A percentile compares a stretch with the other conserved stretches of the same genome.
Conservation (phyloP, 2,797 vertebrate species). For the Poliocrania exsul region DNA sequence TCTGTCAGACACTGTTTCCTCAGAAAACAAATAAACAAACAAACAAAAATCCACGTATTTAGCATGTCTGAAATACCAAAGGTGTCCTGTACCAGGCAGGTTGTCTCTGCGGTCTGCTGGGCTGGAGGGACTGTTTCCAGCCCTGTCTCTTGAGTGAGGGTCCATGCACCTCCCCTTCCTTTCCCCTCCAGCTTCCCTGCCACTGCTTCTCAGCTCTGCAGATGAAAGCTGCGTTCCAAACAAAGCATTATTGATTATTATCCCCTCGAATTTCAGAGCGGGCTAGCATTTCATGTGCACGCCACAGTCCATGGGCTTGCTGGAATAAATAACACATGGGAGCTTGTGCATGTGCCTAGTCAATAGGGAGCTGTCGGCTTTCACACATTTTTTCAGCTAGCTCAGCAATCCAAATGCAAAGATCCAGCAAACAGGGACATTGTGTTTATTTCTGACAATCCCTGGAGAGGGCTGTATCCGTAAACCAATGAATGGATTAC, state of each 20-base stretch:
- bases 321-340: slow-evolving; percentile 66
- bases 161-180: background rate
- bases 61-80: background rate
- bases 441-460: slow-evolving; percentile 54
- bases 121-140: background rate
- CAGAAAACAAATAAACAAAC: background rate
- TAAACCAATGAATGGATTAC: slow-evolving; percentile 62
- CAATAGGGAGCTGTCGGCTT: slow-evolving; percentile 59
- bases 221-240: background rate
- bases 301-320: background rate
- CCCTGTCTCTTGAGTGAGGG: background rate
- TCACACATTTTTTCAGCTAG: slow-evolving; percentile 71
- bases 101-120: background rate
- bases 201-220: background rate
- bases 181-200: background rate
- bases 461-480: slow-evolving; percentile 19
- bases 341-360: slow-evolving; percentile 17
- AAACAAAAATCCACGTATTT: background rate
- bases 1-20: background rate
- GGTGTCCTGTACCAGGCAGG: background rate
- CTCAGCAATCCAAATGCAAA: slow-evolving; percentile 69
- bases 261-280: slow-evolving; percentile 5
- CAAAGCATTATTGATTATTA: slow-evolving; percentile 45
- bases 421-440: slow-evolving; percentile 47
- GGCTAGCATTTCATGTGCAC: background rate